Evolutionary conservation across 2,888 invertebrate genomes (phyloP), one percentile per base, ranked within the genome.

Genomic region (Drosophila phalerata): DNA sequence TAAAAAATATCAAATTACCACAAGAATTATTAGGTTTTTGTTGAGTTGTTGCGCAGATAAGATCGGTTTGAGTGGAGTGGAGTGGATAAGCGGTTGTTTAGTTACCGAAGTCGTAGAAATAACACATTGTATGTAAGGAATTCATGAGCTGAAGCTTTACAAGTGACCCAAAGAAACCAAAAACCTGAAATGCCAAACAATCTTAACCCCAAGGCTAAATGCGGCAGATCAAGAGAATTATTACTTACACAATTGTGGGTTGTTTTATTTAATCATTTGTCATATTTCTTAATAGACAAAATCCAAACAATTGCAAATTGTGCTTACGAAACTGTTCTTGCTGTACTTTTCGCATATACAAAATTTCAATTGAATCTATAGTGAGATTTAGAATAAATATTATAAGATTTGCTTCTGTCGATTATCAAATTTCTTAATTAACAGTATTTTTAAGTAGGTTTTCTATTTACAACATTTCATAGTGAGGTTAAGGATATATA

Each of bases 1-100:
- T 58, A 56, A 67, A 71, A 69, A 70, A 76, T 82, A 79, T 80
- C 69, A 80, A 79, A 80, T 80, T 81, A 80, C 82, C 69, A 51
- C 57, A 76, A 76, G 67, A 81, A 76, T 71, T 76, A 80, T 81
- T 79, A 49, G 64, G 61, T 79, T 79, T 65, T 68, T 45, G 48
- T 38, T 42, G 32, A 25, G 15, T 13, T 34, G 11, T 34, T 22
- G 22, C 22, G 22, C 22, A 22, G 34, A 34, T 28, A 28, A 28
- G 9, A 30, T 30, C 9, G 30, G 19, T 6, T 19, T 48, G 40
- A 42, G 28, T 30, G 30, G 9, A 30, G 28, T 28, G 28, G 6
- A 5, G 25, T 19, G 58, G 19, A 55, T 63, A 61, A 53, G 72
- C 37, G 40, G 17, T 61, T 57, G 65, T 38, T 57, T 61, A 76